Base-by-base conservation (phyloP, 2,113 vertebrate species). In the Lathamus discolor region DNA sequence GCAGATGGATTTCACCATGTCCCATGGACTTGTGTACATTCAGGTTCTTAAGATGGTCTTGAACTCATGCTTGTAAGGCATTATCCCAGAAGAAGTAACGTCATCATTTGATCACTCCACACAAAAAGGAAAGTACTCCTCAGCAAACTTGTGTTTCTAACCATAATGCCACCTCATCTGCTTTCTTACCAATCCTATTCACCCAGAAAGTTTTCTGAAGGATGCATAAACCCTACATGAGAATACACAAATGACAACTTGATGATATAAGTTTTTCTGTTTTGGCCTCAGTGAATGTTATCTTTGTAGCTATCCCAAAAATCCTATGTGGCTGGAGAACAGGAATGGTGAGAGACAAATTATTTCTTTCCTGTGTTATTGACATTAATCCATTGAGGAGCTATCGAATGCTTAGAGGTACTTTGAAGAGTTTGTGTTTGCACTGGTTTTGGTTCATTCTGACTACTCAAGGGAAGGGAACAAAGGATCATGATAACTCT, bases 381-480 rank as follows among this genome's bases (percentile, higher is more conserved):
- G 44, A 11, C 1, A 4, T 90, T 88, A 91, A 86, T 86, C 33
- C 10, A 83, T 63, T 66, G 57, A 87, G 27, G 2, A 2, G 64
- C 67, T 48, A 62, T 41, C 61, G 62, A 33, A 75, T 76, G 27
- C 52, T 75, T 82, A 64, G 52, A 72, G 19, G 3, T 66, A 29
- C 52, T 92, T 92, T 62, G 59, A 78, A 92, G 39, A 68, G 28
- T 78, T 51, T 89, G 67, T 94, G 85, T 63, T 90, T 93, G 44
- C 13, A 28, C 52, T 49, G 44, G 35, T 8, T 85, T 95, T 92
- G 49, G 33, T 72, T 90, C 74, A 63, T 76, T 94, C 87, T 90
- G 63, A 93, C 62, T 95, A 93, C 62, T 95, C 63, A 79, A 12
- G 44, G 27, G 63, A 85, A 85, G 48, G 69, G 35, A 91, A 93